Base-by-base conservation (phyloP, 2,113 vertebrate species). In the Parotia lawesii region DNA sequence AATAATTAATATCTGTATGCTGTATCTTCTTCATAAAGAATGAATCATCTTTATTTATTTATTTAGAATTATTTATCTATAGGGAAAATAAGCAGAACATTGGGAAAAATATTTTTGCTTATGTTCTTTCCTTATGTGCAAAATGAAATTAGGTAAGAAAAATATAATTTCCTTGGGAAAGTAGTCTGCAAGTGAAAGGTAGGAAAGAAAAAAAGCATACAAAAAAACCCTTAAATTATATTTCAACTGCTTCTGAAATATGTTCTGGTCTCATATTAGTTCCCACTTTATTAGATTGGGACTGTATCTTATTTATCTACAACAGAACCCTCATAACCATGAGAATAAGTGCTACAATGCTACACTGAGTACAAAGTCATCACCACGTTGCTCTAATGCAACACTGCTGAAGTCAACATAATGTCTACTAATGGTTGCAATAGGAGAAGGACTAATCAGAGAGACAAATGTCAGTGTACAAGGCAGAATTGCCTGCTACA, bases 1-100 rank as follows among this genome's bases (percentile, higher is more conserved):
- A 79, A 31, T 22, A 66, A 62, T 86, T 77, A 58, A 51, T 12
- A 23, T 61, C 31, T 65, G 7, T 19, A 38, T 33, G 5, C 5
- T 51, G 3, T 47, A 23, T 19, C 33, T 67, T 75, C 29, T 24
- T 57, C 4, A 44, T 47, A 71, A 78, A 50, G 1, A 79, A 51
- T 20, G 0, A 20, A 18, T 47, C 1, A 1, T 19, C 15, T 10
- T 27, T 25, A 15, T 48, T 48, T 48, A 8, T 48, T 54, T 47
- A 23, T 47, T 29, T 31, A 60, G 33, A 42, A 51, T 31, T 72
- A 2, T 58, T 70, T 51, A 2, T 37, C 53, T 56, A 1, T n/a
- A 40, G 5, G 21, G 10, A 72, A 87, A 19, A 48, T 5, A 58
- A 58, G 10, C 1, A 89, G 66, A 92, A 51, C 5, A 11, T 3